Evolutionary conservation across 1,140 invertebrate genomes (phyloP).

Genomic region (Heliothis virescens): DNA sequence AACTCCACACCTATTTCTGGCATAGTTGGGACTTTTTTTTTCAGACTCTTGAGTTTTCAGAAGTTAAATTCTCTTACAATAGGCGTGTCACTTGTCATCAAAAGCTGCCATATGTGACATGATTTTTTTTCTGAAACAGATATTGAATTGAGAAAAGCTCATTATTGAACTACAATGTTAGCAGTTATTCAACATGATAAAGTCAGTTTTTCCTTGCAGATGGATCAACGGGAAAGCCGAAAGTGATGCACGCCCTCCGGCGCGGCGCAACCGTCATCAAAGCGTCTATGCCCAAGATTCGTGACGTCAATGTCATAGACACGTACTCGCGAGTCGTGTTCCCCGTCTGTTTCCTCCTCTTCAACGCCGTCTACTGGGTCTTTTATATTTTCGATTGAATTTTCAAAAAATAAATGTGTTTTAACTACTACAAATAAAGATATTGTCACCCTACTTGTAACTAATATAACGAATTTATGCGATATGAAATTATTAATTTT

Average conservation of each 20-base stretch:
- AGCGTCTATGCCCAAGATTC: conserved; percentile 96
- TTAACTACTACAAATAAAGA: background rate
- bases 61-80: too few species aligned
- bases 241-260: conserved; percentile 92
- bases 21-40: too few species aligned
- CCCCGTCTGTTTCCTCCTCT: conserved; percentile 96
- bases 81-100: too few species aligned
- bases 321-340: conserved; percentile 98
- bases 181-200: background rate
- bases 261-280: conserved; percentile 92
- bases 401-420: conserved; percentile 16
- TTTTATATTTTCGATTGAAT: conserved; percentile 93
- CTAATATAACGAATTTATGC: conserved; percentile 44
- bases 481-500: conserved; percentile 21
- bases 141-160: too few species aligned
- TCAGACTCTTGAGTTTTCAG: too few species aligned
- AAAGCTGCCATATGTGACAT: too few species aligned
- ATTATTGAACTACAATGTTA: too few species aligned
- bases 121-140: too few species aligned
- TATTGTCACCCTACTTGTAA: conserved; percentile 42
- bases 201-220: conserved; percentile 72
- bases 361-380: conserved; percentile 97
- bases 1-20: too few species aligned
- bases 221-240: conserved; percentile 86
- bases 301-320: conserved; percentile 99